Conservation (phyloP, 2,797 vertebrate species). For the Microctenopoma lineatum region DNA sequence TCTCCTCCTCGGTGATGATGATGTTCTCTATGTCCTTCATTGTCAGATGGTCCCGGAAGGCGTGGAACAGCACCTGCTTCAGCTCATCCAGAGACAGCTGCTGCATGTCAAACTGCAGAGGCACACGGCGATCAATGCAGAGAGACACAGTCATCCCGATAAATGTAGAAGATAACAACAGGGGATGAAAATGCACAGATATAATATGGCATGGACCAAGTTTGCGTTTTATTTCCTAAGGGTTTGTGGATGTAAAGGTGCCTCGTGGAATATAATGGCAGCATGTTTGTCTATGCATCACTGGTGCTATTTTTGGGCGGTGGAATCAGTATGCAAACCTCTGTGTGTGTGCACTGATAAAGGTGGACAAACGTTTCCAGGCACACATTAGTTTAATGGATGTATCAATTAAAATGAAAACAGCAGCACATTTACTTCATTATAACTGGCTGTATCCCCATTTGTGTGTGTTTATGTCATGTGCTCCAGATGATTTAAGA, state of each 20-base stretch:
- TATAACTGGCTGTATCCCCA: conserved; percentile 17
- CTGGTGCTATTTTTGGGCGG: conserved; percentile 42
- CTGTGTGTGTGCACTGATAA: conserved; percentile 20
- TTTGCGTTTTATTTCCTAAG: conserved; percentile 10
- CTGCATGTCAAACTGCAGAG: conserved; percentile 97
- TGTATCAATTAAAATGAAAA: conserved; percentile 27
- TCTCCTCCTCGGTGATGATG: conserved; percentile 99
- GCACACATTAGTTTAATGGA: conserved; percentile 18
- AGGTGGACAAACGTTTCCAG: conserved; percentile 13
- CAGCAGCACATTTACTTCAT: conserved; percentile 1
- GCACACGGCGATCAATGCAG: conserved; percentile 59
- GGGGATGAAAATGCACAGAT: conserved; percentile 25
- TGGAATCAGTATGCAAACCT: conserved; percentile 47
- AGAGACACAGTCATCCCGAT: conserved; percentile 45
- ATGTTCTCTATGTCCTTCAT: conserved; percentile 99
- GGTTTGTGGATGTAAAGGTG: conserved; percentile 8
- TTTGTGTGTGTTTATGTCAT: conserved; percentile 6
- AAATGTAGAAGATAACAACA: conserved; percentile 38
- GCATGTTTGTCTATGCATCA: conserved; percentile 31
- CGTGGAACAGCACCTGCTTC: conserved; percentile 98
- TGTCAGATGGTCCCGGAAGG: conserved; percentile 96
- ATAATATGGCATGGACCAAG: neutral
- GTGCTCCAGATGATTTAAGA: conserved; percentile 47
- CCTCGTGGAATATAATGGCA: conserved; percentile 34
- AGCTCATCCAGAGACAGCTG: conserved; percentile 98